Conservation (phyloP, 2,888 invertebrate genomes). For the Ditula angustiorana region DNA sequence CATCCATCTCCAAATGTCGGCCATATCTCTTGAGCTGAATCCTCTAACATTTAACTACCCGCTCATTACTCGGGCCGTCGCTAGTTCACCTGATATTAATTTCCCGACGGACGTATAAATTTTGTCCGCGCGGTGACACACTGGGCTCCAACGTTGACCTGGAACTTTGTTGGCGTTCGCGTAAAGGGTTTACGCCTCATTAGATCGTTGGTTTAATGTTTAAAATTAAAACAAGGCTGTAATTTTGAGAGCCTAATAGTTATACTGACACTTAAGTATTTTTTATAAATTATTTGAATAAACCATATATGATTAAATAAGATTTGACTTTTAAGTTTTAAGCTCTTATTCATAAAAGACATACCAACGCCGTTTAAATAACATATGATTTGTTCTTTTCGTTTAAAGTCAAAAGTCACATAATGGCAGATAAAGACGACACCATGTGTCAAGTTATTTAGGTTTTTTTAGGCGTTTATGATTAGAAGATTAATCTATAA, state of each 20-base stretch:
- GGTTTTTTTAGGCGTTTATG: no score
- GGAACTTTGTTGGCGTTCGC: slow-evolving; percentile 33
- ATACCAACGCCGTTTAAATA: no score
- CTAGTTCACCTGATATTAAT: slow-evolving; percentile 77
- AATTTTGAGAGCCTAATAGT: not conserved
- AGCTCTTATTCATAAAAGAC: no score
- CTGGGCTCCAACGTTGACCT: slow-evolving; percentile 43
- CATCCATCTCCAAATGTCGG: slow-evolving; percentile 9
- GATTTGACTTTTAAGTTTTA: no score
- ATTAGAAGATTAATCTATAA: no score
- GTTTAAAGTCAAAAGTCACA: no score
- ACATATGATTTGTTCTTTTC: no score
- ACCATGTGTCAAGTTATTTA: no score
- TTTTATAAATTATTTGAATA: no score
- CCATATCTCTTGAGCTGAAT: slow-evolving; percentile 15
- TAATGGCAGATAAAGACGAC: no score
- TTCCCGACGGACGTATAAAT: slow-evolving; percentile 81
- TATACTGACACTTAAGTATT: not conserved
- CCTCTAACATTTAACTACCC: slow-evolving; percentile 21
- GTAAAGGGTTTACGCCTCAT: slow-evolving; percentile 39
- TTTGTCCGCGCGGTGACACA: slow-evolving; percentile 61
- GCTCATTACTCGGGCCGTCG: slow-evolving; percentile 28
- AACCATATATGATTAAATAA: no score
- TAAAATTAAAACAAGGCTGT: slow-evolving; percentile 23
- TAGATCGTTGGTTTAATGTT: slow-evolving; percentile 4